Evolutionary conservation across 2,888 invertebrate genomes (phyloP).

Genomic region (Acanthosepion esculentum): DNA sequence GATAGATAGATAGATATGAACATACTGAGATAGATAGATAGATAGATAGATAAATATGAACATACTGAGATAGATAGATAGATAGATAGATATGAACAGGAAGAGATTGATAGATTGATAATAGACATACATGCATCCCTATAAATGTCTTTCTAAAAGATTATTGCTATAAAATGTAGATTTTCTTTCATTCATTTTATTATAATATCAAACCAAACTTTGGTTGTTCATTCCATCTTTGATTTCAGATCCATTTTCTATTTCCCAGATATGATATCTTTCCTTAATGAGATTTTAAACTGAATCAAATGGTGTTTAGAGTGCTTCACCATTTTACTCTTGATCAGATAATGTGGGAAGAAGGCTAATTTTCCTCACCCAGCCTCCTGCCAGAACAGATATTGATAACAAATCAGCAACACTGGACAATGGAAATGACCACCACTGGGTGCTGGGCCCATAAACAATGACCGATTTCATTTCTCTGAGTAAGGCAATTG

Average conservation of each 20-base stretch:
- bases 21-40: background rate
- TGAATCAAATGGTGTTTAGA: background rate
- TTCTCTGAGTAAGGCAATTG: background rate
- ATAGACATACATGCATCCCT: background rate
- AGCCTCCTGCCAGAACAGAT: background rate
- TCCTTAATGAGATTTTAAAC: background rate
- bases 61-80: background rate
- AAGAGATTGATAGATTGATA: no score
- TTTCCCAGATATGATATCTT: background rate
- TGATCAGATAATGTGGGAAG: background rate
- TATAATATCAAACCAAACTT: background rate
- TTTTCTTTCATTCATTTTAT: no score
- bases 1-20: background rate
- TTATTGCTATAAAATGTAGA: no score
- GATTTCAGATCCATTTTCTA: background rate
- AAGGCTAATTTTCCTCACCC: background rate
- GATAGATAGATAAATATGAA: background rate
- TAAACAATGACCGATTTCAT: background rate
- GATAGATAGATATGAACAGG: background rate
- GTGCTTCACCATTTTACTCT: background rate
- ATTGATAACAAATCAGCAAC: background rate
- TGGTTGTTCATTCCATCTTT: background rate
- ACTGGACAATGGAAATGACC: background rate
- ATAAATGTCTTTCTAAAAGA: background rate
- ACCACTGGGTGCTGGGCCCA: background rate